These are phyloP conservation scores for Paracentrotus lividus DNA, from an alignment of 53 echinoderm and acorn worm genomes.

Conservation along the genomic window DNA sequence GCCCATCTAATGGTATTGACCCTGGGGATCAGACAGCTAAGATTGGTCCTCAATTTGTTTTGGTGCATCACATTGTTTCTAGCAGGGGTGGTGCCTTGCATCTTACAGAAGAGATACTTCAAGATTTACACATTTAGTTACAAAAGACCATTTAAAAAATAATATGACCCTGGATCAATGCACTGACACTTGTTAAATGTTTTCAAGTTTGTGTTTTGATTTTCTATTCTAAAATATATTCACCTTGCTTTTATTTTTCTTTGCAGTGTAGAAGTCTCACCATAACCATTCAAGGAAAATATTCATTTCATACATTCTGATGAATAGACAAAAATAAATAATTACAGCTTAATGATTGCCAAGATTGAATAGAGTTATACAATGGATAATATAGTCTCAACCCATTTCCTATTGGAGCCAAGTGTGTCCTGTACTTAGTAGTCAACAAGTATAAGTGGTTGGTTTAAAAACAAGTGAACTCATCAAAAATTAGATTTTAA, in stretches of 20 bases:
- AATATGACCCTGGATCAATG: background rate
- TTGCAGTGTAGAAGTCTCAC: no score
- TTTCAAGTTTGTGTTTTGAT: background rate
- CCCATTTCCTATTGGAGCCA: no score
- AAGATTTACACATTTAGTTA: background rate
- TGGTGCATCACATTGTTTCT: conserved; percentile 39
- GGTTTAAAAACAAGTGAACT: no score
- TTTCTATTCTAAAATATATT: background rate
- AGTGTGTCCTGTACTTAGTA: no score
- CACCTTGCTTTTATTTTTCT: background rate
- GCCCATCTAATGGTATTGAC: conserved; percentile 64
- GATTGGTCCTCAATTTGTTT: conserved; percentile 28
- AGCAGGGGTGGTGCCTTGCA: conserved; percentile 37
- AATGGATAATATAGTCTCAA: no score
- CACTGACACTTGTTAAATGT: background rate
- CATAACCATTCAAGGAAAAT: no score
- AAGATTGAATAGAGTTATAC: no score
- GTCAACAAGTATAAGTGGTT: no score
- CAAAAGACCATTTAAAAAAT: background rate
- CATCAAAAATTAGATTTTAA: no score
- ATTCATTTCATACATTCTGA: no score
- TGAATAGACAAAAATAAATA: no score
- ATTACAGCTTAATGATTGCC: no score
- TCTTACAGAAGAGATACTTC: background rate
- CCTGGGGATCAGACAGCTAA: conserved; percentile 40